Conservation (phyloP, 2,888 invertebrate species). For the Caenorhabditis plicata region DNA sequence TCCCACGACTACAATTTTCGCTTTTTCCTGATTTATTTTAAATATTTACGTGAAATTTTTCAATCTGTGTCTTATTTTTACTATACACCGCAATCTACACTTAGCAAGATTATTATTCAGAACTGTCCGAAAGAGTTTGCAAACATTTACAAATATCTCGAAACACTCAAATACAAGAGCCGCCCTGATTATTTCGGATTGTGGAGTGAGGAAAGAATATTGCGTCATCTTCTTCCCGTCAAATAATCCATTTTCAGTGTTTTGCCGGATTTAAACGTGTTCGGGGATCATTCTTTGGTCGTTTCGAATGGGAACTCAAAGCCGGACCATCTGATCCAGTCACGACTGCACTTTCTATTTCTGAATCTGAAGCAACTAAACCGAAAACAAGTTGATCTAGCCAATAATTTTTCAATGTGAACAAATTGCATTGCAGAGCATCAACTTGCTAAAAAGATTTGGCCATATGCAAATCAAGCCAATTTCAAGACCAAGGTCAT, state of each 20-base stretch:
- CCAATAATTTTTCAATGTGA: background rate
- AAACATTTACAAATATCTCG: slow-evolving; percentile 36
- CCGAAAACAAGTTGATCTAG: background rate
- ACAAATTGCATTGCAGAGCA: slow-evolving; percentile 1
- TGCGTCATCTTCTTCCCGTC: no score
- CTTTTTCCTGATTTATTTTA: no score
- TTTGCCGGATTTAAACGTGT: slow-evolving; percentile 37
- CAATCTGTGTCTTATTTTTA: no score
- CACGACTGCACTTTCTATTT: no score
- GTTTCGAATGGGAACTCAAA: slow-evolving; percentile 26
- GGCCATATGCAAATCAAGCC: slow-evolving; percentile 37
- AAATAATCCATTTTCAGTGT: slow-evolving; percentile 19
- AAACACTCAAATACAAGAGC: slow-evolving; percentile 20
- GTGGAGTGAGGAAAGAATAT: slow-evolving; percentile 31
- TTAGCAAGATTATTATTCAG: slow-evolving; percentile 4
- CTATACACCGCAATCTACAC: slow-evolving; percentile 2
- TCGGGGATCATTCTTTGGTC: slow-evolving; percentile 35
- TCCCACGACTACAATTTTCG: no score
- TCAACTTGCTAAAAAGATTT: slow-evolving; percentile 40
- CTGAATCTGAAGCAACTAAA: no score
- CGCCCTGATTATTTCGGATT: slow-evolving; percentile 45
- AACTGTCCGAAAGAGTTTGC: slow-evolving; percentile 37
- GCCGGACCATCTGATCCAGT: no score
- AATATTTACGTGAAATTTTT: no score
- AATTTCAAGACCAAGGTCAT: slow-evolving; percentile 46